Evolutionary conservation across 2,888 invertebrate genomes (phyloP).

Genomic region (Lordiphosa fenestrarum): DNA sequence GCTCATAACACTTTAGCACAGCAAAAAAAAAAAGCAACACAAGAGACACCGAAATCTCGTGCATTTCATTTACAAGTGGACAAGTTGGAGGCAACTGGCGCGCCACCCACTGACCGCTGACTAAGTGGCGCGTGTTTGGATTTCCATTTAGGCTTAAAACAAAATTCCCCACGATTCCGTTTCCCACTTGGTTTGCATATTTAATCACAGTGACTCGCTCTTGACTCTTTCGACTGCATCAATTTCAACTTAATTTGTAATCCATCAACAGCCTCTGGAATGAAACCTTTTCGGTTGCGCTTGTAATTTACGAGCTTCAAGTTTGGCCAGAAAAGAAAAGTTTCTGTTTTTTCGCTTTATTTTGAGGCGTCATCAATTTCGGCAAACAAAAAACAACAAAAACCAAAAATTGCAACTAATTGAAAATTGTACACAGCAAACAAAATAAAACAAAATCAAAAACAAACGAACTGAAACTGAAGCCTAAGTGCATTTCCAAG

Average conservation of each 20-base stretch:
- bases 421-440: slow-evolving; percentile 55
- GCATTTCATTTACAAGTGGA: slow-evolving; percentile 45
- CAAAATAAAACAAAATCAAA: slow-evolving; percentile 35
- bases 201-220: slow-evolving; percentile 47
- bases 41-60: slow-evolving; percentile 36
- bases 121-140: slow-evolving; percentile 64
- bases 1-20: slow-evolving; percentile 56
- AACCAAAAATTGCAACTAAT: slow-evolving; percentile 58
- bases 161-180: slow-evolving; percentile 29
- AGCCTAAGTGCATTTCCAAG: slow-evolving; percentile 74
- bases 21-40: slow-evolving; percentile 14
- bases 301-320: slow-evolving; percentile 26
- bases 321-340: slow-evolving; percentile 22
- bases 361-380: slow-evolving; percentile 60
- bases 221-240: slow-evolving; percentile 42
- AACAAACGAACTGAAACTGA: slow-evolving; percentile 33
- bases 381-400: slow-evolving; percentile 26
- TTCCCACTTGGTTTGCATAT: slow-evolving; percentile 50
- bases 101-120: slow-evolving; percentile 27
- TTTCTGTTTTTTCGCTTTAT: slow-evolving; percentile 11
- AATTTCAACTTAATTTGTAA: slow-evolving; percentile 57
- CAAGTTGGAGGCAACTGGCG: slow-evolving; percentile 45
- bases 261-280: slow-evolving; percentile 52
- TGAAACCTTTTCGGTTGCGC: slow-evolving; percentile 32
- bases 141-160: slow-evolving; percentile 58